A percentile compares a stretch with the other conserved stretches of the same genome.
Evolutionary conservation across 2,888 invertebrate genomes (phyloP).

Genomic region (Mayetiola destructor): DNA sequence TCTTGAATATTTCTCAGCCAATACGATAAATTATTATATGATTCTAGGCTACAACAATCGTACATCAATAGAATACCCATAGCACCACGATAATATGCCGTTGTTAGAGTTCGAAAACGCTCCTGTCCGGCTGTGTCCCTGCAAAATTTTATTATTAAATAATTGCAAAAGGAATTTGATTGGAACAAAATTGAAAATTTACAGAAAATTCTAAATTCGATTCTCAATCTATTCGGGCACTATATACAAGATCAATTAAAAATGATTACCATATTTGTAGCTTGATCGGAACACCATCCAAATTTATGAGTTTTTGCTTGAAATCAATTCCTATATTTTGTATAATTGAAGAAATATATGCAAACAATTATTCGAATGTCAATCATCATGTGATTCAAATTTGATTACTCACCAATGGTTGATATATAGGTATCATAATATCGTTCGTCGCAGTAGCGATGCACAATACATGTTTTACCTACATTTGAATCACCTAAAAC

Average conservation of each 20-base stretch:
- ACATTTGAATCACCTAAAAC: constrained; percentile 82
- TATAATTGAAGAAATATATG: constrained; percentile 19
- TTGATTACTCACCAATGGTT: constrained; percentile 67
- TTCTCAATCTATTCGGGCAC: background rate
- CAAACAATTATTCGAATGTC: background rate
- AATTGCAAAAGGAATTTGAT: background rate
- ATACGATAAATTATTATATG: constrained; percentile 79
- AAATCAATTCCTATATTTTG: constrained; percentile 77
- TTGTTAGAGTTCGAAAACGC: constrained; percentile 54
- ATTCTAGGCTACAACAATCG: constrained; percentile 76
- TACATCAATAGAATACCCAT: constrained; percentile 87
- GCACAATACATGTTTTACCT: constrained; percentile 80
- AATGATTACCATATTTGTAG: constrained; percentile 56
- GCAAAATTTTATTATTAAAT: background rate
- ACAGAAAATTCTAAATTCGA: background rate
- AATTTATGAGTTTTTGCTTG: constrained; percentile 76
- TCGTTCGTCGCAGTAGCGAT: constrained; percentile 77
- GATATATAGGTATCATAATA: constrained; percentile 85
- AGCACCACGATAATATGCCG: constrained; percentile 77
- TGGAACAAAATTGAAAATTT: background rate
- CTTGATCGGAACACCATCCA: constrained; percentile 74
- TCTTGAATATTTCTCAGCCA: constrained; percentile 85
- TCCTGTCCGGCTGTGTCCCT: constrained; percentile 17
- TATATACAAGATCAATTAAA: too few relatives aligned
- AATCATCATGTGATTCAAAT: background rate